Conservation (phyloP, 1,140 invertebrate species). For the Campoletis sonorensis region DNA sequence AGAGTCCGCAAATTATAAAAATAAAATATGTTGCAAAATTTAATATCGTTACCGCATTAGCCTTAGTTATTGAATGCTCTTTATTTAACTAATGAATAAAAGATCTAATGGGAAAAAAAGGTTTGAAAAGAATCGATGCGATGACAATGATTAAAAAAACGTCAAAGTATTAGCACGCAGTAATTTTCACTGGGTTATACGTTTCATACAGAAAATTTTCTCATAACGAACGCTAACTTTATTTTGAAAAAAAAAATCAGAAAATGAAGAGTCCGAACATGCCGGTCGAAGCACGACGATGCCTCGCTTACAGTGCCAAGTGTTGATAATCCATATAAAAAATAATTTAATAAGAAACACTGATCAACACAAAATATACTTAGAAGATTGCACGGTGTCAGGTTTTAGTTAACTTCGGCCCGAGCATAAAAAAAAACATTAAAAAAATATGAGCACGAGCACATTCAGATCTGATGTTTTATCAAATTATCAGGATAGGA, state of each 20-base stretch:
- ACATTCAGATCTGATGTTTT: no score
- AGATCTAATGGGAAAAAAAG: no score
- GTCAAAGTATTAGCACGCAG: no score
- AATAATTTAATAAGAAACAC: neutral
- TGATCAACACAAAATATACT: neutral
- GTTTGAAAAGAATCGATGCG: no score
- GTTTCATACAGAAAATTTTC: neutral
- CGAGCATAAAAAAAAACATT: neutral
- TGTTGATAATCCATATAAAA: neutral
- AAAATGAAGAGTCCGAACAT: neutral
- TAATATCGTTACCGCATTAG: no score
- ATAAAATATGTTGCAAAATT: no score
- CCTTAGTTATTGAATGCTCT: no score
- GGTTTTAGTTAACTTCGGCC: neutral
- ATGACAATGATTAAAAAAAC: no score
- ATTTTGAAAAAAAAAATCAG: neutral
- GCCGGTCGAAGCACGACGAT: conserved; percentile 24
- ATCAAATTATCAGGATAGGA: no score
- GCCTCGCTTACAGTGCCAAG: conserved; percentile 36
- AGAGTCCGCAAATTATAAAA: no score
- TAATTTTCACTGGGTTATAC: neutral
- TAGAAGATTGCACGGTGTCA: conserved; percentile 18
- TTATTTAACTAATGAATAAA: no score
- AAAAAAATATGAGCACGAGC: neutral
- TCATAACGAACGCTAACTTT: neutral